A percentile compares a stretch with the other conserved stretches of the same genome.
Conservation (phyloP, 37 sponge, comb jelly and placozoan genomes). For the Lycopodina hypogea region DNA sequence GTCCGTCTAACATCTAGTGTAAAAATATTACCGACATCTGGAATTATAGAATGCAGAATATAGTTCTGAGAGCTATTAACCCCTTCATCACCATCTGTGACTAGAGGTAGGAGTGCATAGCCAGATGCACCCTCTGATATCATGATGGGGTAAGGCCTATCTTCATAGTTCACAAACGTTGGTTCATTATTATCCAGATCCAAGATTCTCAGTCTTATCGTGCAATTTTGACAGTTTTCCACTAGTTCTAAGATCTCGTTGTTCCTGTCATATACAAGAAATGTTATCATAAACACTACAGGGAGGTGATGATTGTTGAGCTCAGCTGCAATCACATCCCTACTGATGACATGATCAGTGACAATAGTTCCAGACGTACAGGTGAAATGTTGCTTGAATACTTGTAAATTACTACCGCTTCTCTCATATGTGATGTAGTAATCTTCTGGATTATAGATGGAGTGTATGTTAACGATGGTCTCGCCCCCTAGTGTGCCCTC, state of each 20-base stretch:
- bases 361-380: not conserved
- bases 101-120: not conserved
- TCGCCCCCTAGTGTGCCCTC: too few relatives aligned
- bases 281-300: constrained; percentile 4
- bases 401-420: not conserved
- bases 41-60: not conserved
- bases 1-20: not conserved
- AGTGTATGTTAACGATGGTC: too few relatives aligned
- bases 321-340: constrained; percentile 21
- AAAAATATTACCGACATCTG: not conserved
- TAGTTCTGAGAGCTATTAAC: constrained; percentile 20
- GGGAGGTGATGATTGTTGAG: not conserved
- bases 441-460: too few relatives aligned
- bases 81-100: constrained; percentile 43
- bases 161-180: constrained; percentile 5
- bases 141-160: not conserved
- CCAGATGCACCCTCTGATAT: not conserved
- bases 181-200: constrained; percentile 75
- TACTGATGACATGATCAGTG: not conserved
- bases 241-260: too few relatives aligned
- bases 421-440: not conserved
- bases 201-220: constrained; percentile 7
- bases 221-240: not conserved
- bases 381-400: not conserved
- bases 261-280: not conserved